These are phyloP conservation scores for Ctenoplectra terminalis DNA, from an alignment of 1,140 invertebrate genomes.

Conservation along the genomic window DNA sequence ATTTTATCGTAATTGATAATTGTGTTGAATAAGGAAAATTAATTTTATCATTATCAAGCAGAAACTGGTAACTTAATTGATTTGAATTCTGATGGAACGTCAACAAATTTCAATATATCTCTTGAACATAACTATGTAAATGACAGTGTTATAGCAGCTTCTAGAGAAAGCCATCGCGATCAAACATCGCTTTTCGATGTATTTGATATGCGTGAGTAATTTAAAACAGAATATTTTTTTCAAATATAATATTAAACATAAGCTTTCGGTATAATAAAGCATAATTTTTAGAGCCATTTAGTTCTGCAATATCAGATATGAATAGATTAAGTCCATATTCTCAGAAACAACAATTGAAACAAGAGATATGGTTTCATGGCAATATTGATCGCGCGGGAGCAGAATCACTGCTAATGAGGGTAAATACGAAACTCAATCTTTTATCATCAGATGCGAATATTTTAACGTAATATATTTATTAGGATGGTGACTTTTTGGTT, in stretches of 20 bases:
- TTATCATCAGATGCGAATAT: background rate
- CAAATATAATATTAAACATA: background rate
- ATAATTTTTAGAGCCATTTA: conserved; percentile 88
- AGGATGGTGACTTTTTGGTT: conserved; percentile 98
- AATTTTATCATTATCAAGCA: conserved; percentile 55
- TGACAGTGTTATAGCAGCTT: conserved; percentile 84
- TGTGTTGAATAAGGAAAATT: background rate
- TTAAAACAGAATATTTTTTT: background rate
- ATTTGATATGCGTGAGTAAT: conserved; percentile 95
- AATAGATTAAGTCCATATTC: conserved; percentile 81
- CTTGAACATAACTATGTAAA: conserved; percentile 90
- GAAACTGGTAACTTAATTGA: conserved; percentile 90
- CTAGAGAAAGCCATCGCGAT: conserved; percentile 82
- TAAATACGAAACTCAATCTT: conserved; percentile 63
- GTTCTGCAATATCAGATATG: conserved; percentile 84
- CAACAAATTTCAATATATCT: conserved; percentile 76
- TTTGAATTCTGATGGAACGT: conserved; percentile 84
- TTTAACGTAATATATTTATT: conserved; percentile 69
- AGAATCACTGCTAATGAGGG: conserved; percentile 87
- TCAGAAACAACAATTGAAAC: conserved; percentile 88
- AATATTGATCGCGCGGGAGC: conserved; percentile 92
- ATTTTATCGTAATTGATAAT: background rate
- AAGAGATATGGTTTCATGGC: conserved; percentile 95
- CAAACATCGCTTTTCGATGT: conserved; percentile 86
- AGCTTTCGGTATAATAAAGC: background rate